Evolutionary conservation across 2,797 vertebrate genomes (phyloP), one percentile per base, ranked within the genome.

Genomic region (Siniperca undulata): DNA sequence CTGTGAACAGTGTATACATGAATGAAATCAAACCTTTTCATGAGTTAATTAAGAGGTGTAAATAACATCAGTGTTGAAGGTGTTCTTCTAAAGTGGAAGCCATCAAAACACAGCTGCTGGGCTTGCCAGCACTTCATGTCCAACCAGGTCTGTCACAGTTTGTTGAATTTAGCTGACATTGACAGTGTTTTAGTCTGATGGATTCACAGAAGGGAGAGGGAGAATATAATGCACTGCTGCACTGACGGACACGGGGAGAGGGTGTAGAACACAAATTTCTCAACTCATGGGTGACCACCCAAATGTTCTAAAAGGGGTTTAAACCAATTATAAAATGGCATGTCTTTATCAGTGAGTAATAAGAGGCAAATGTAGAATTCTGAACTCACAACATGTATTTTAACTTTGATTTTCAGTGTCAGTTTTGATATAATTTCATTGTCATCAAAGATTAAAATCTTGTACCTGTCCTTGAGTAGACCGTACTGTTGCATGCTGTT

Each of bases 171-270:
- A 59, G 53, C 71, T 81, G 87, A 85, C 83, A 81, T 27, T 78
- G 88, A 84, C 86, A 83, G 83, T 59, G 70, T 86, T 87, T 84
- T 70, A 44, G 70, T 82, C 58, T 67, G 58, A 59, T 70, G 74
- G 64, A 85, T 85, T 72, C 78, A 65, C 53, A 22, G 70, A 86
- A 73, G 76, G 48, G 73, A 81, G 69, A 76, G 55, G 46, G 73
- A 60, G 27, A 82, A 70, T 82, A 86, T 42, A 60, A 85, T 77
- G 83, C 79, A 74, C 66, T 53, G 36, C 61, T 87, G 88, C 77
- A 71, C 82, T 58, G 71, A 53, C 16, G 1, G 58, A 61, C 46
- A 7, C 58, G 53, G 27, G 27, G 44, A 46, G 44, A 85, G 44
- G 61, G 20, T 27, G 46, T 19, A 61, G 42, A 71, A 22, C 67